Base-by-base conservation (phyloP, 2,797 vertebrate genomes). In the Calcarius lapponicus region DNA sequence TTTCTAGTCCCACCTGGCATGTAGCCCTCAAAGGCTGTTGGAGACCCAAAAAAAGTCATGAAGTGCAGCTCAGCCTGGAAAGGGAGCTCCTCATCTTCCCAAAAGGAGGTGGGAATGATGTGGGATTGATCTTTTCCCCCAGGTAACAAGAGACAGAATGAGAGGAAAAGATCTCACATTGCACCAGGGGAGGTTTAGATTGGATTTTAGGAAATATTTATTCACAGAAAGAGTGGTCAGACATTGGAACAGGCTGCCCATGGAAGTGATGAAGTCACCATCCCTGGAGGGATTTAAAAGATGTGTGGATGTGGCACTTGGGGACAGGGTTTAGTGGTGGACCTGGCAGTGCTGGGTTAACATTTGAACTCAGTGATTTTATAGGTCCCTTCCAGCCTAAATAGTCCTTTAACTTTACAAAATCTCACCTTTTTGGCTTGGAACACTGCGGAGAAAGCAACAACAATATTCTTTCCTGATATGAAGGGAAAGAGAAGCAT, bases 141-240 rank as follows among this genome's bases (percentile, higher is more conserved):
- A 34, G 6, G 28, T 12, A 38, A 21, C 13, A 31, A 45, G 47
- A 6, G 45, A 12, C 7, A 61, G 54, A 58, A 42, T 0, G 0
- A 57, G 32, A 70, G 7, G 43, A 57, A 76, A n/a, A 25, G 0
- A 31, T 5, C 28, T 70, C 36, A 18, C 2, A 11, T 21, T 38
- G 36, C 56, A n/a, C 16, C 24, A 69, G 10, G 6, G 22, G 2
- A 64, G 28, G 11, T 57, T 69, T 64, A 45, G 36, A 4, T 5
- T 56, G 38, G 43, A 38, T 76, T 50, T 76, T 16, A 16, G 50
- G 50, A 57, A 70, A 13, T 45, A 31, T 64, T 76, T 57, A 5
- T 26, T 51, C 25, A 13, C 9, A 64, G 43, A 16, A 70, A 16
- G 7, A 7, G 11, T n/a, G 42, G 24, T 13, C 22, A 57, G 19